Conservation (phyloP, 2,113 vertebrate genomes). For the Butorides virescens region DNA sequence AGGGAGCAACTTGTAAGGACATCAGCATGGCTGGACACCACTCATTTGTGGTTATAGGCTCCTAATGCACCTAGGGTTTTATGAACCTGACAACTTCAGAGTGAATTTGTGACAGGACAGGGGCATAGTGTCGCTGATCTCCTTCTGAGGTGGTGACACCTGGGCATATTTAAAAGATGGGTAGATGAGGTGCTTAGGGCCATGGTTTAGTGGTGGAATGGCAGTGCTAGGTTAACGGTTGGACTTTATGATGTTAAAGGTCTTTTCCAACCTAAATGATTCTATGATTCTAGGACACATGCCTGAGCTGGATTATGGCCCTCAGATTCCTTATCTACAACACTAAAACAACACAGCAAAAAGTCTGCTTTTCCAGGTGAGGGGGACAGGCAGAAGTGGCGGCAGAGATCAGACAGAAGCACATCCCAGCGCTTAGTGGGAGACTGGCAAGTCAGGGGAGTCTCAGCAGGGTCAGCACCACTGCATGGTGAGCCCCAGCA, state of each 20-base stretch:
- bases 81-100: neutral
- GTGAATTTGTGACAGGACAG: neutral
- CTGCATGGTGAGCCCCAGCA: neutral
- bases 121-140: neutral
- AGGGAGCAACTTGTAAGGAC: neutral
- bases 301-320: neutral
- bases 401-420: neutral
- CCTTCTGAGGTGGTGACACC: neutral
- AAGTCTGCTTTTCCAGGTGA: neutral
- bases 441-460: neutral
- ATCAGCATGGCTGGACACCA: neutral
- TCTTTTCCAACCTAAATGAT: no score
- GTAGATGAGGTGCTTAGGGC: no score
- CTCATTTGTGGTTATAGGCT: fast-evolving
- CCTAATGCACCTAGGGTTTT: neutral
- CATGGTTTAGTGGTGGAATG: no score
- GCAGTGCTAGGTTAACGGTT: no score
- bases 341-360: neutral
- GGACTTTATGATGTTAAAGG: no score
- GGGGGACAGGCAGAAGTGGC: neutral
- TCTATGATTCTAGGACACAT: fast-evolving
- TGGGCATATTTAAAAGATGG: no score
- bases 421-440: fast-evolving
- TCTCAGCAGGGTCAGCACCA: neutral
- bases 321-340: neutral